Evolutionary conservation across 2,888 invertebrate genomes (phyloP).

Genomic region (Pemphredon lugubris): DNA sequence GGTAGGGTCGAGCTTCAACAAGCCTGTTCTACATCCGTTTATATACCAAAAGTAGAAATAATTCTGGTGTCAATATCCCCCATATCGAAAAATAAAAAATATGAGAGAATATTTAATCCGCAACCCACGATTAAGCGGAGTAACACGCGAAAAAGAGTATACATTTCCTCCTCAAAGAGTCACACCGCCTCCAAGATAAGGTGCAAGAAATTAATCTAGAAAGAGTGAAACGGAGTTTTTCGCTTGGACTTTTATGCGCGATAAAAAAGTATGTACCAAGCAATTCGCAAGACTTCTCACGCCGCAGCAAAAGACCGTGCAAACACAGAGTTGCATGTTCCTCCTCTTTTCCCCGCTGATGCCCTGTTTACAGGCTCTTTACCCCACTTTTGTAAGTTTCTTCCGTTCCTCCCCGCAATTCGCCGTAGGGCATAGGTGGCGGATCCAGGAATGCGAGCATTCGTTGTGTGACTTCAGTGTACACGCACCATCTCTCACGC

Average conservation of each 20-base stretch:
- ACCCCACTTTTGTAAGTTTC: slow-evolving; percentile 23
- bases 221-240: not conserved
- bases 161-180: too few relatives aligned
- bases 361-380: slow-evolving; percentile 16
- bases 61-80: too few relatives aligned
- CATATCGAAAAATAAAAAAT: too few relatives aligned
- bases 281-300: slow-evolving; percentile 2
- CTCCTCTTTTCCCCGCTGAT: slow-evolving; percentile 3
- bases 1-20: too few relatives aligned
- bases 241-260: not conserved
- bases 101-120: too few relatives aligned
- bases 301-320: not conserved
- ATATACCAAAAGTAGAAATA: too few relatives aligned
- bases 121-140: too few relatives aligned
- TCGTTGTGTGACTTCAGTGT: slow-evolving; percentile 10
- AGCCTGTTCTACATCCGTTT: too few relatives aligned
- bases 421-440: slow-evolving; percentile 51
- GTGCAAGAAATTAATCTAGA: too few relatives aligned
- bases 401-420: slow-evolving; percentile 33
- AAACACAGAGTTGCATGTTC: slow-evolving; percentile 12
- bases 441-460: slow-evolving; percentile 54
- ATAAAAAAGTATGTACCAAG: slow-evolving; percentile 3
- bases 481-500: too few relatives aligned
- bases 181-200: too few relatives aligned
- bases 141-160: too few relatives aligned